phyloP scores from a whole-genome alignment of 2,113 vertebrate genomes.

The Macquaria australasica region DNA sequence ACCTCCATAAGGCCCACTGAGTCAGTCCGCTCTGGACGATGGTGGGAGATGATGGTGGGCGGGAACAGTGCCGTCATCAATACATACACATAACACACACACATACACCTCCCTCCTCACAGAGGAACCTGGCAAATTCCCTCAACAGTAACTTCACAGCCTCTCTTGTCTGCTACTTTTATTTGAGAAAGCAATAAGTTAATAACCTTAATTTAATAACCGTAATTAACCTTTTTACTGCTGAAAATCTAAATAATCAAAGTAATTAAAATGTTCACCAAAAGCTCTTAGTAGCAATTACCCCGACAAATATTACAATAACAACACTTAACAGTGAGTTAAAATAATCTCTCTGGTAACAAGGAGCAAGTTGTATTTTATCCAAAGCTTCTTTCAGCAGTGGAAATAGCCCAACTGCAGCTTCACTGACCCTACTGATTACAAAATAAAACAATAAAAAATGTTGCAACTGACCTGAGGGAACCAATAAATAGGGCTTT shows the following conservation, averaged over 20 bases:
- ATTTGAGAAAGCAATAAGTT: slow-evolving; percentile 35
- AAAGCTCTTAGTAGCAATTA: slow-evolving; percentile 21
- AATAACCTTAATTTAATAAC: too few species aligned
- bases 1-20: slow-evolving; percentile 81
- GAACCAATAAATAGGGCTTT: neutral
- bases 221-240: slow-evolving; percentile 33
- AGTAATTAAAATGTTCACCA: slow-evolving; percentile 8
- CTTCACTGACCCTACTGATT: neutral
- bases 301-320: slow-evolving; percentile 6
- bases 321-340: neutral
- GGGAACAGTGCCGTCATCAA: slow-evolving; percentile 74
- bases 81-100: slow-evolving; percentile 42
- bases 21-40: slow-evolving; percentile 74
- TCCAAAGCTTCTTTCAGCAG: neutral
- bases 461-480: neutral
- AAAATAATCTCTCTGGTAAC: neutral
- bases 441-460: neutral
- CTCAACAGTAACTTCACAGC: slow-evolving; percentile 24
- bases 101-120: slow-evolving; percentile 41
- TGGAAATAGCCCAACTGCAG: neutral
- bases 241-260: neutral
- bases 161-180: slow-evolving; percentile 35
- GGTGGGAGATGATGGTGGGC: slow-evolving; percentile 81
- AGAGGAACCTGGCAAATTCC: slow-evolving; percentile 43
- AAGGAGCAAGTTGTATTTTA: neutral